Conservation (phyloP, 2,113 vertebrate species). For the Argyrosomus japonicus region DNA sequence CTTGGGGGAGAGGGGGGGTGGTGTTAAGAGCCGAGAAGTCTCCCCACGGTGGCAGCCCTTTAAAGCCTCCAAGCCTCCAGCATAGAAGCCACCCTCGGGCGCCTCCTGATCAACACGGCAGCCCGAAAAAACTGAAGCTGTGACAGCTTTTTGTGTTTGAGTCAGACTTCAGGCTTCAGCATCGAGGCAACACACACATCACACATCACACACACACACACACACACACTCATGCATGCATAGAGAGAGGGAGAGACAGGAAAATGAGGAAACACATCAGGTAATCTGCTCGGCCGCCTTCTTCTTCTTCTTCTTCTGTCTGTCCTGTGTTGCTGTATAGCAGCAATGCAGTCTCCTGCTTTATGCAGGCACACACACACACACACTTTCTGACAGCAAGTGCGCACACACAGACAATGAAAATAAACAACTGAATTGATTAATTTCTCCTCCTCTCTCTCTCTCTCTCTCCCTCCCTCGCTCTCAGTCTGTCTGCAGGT, state of each 20-base stretch:
- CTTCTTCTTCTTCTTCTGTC: slow-evolving; percentile 38
- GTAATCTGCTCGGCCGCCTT: slow-evolving; percentile 52
- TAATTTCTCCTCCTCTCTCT: slow-evolving; percentile 60
- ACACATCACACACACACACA: slow-evolving; percentile 27
- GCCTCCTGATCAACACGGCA: slow-evolving; percentile 30
- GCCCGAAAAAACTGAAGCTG: slow-evolving; percentile 25
- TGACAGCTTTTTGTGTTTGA: slow-evolving; percentile 13
- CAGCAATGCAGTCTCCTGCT: slow-evolving; percentile 76
- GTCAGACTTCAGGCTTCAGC: slow-evolving; percentile 36
- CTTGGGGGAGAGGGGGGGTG: background rate
- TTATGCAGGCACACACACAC: slow-evolving; percentile 38
- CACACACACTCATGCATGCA: slow-evolving; percentile 34
- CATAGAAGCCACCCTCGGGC: slow-evolving; percentile 45
- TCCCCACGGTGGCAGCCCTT: slow-evolving; percentile 59
- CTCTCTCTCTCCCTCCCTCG: slow-evolving; percentile 29
- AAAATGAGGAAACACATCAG: slow-evolving; percentile 43
- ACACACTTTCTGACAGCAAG: slow-evolving; percentile 63
- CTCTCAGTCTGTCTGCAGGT: slow-evolving; percentile 66
- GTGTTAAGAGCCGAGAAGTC: slow-evolving; percentile 57
- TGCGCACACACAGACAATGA: slow-evolving; percentile 62
- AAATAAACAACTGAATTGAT: slow-evolving; percentile 75
- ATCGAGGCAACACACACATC: slow-evolving; percentile 10
- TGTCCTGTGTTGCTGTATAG: slow-evolving; percentile 57
- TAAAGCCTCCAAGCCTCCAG: slow-evolving; percentile 50
- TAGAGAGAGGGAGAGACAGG: slow-evolving; percentile 37